These are phyloP conservation scores for Pyrgus malvae DNA, from an alignment of 2,888 invertebrate genomes.

Conservation along the genomic window DNA sequence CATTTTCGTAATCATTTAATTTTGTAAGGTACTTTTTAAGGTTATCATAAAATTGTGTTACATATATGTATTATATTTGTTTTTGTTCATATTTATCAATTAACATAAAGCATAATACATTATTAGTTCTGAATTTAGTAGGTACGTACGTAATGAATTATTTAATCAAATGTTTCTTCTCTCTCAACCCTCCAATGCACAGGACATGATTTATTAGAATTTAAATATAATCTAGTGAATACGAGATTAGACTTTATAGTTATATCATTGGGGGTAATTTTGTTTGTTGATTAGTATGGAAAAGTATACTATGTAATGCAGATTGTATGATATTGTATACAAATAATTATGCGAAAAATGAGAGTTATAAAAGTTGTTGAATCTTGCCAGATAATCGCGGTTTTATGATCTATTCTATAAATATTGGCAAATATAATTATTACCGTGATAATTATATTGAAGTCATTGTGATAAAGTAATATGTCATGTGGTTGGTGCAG, in stretches of 20 bases:
- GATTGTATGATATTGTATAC: background rate
- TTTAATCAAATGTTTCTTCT: constrained; percentile 32
- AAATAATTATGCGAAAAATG: constrained; percentile 47
- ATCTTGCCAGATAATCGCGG: constrained; percentile 70
- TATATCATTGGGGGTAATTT: constrained; percentile 64
- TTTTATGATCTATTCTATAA: constrained; percentile 68
- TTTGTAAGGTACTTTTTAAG: background rate
- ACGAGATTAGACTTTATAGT: constrained; percentile 75
- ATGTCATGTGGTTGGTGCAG: constrained; percentile 64
- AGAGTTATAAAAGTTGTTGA: constrained; percentile 63
- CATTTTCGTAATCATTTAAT: background rate
- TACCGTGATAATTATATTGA: constrained; percentile 47
- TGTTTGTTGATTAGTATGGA: constrained; percentile 64
- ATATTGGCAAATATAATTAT: constrained; percentile 63
- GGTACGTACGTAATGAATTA: constrained; percentile 26
- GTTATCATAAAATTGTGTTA: background rate
- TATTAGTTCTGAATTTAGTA: constrained; percentile 29
- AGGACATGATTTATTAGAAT: constrained; percentile 47
- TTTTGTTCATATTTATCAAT: background rate
- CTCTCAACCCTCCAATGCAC: constrained; percentile 49
- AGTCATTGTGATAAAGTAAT: constrained; percentile 73
- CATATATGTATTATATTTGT: background rate
- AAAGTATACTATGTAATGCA: too few relatives aligned
- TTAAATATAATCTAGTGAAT: constrained; percentile 54
- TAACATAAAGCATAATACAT: constrained; percentile 13